phyloP scores from a whole-genome alignment of 2,113 vertebrate genomes.

The Panthera uncia region DNA sequence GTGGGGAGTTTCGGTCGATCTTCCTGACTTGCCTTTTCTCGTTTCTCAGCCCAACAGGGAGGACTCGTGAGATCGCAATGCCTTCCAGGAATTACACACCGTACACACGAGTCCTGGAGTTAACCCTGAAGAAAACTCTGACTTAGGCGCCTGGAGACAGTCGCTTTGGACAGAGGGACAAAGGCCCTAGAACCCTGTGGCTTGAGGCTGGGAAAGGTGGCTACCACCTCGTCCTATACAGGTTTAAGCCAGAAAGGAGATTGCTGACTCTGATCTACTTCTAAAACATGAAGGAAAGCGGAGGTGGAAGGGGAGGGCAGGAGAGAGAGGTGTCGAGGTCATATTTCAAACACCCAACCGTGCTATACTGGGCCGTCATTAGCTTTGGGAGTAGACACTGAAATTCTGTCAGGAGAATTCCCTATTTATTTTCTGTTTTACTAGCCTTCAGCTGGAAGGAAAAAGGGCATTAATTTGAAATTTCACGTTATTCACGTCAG shows the following conservation, averaged over 20 bases:
- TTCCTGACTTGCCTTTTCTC: constrained; percentile 50
- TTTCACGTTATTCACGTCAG: neutral
- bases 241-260: constrained; percentile 49
- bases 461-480: constrained; percentile 46
- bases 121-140: constrained; percentile 81
- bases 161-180: neutral
- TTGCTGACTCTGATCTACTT: constrained; percentile 39
- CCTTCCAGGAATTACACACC: constrained; percentile 87
- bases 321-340: neutral
- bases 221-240: constrained; percentile 57
- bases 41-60: constrained; percentile 69
- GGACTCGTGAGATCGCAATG: constrained; percentile 69
- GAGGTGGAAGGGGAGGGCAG: neutral
- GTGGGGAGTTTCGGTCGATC: neutral
- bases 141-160: constrained; percentile 44
- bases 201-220: constrained; percentile 61
- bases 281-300: constrained; percentile 2
- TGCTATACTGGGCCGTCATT: constrained; percentile 15
- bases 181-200: neutral
- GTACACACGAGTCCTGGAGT: constrained; percentile 93
- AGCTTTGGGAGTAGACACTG: neutral
- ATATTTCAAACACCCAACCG: constrained; percentile 61
- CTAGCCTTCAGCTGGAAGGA: constrained; percentile 49
- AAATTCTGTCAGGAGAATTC: constrained; percentile 42
- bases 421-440: constrained; percentile 62